Evolutionary conservation across 2,888 invertebrate genomes (phyloP).

Genomic region (Ectobius pallidus): DNA sequence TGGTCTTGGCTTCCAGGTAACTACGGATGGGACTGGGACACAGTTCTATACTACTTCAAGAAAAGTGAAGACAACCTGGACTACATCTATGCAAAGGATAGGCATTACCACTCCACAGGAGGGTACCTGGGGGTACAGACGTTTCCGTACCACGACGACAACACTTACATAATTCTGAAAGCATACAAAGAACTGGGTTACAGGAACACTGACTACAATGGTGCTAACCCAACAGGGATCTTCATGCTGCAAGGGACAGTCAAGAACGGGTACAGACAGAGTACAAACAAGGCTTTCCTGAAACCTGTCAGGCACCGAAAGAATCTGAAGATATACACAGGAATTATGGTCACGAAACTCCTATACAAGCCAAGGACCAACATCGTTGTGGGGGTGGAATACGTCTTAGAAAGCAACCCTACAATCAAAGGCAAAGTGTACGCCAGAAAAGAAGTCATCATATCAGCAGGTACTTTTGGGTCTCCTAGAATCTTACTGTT

Average conservation of each 20-base stretch:
- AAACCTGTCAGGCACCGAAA: constrained; percentile 42
- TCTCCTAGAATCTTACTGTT: no score
- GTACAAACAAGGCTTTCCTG: constrained; percentile 46
- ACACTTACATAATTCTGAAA: constrained; percentile 37
- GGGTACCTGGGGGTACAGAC: constrained; percentile 42
- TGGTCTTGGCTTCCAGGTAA: no score
- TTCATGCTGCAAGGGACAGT: constrained; percentile 42
- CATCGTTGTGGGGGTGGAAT: background rate
- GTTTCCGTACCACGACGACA: constrained; percentile 21
- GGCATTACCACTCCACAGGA: constrained; percentile 31
- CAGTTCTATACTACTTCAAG: constrained; percentile 56
- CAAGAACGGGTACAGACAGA: constrained; percentile 45
- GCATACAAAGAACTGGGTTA: constrained; percentile 50
- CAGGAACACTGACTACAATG: constrained; percentile 37
- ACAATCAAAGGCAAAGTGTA: constrained; percentile 2
- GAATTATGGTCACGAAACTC: constrained; percentile 57
- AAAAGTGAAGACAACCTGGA: constrained; percentile 46
- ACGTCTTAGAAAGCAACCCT: background rate
- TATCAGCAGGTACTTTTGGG: constrained; percentile 43
- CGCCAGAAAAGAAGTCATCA: constrained; percentile 41
- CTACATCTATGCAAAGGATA: background rate
- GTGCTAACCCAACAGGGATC: constrained; percentile 39
- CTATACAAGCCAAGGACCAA: background rate
- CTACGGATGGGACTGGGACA: constrained; percentile 56
- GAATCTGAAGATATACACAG: constrained; percentile 52